Conservation (phyloP, 2,113 vertebrate species). For the Gopherus evgoodei region DNA sequence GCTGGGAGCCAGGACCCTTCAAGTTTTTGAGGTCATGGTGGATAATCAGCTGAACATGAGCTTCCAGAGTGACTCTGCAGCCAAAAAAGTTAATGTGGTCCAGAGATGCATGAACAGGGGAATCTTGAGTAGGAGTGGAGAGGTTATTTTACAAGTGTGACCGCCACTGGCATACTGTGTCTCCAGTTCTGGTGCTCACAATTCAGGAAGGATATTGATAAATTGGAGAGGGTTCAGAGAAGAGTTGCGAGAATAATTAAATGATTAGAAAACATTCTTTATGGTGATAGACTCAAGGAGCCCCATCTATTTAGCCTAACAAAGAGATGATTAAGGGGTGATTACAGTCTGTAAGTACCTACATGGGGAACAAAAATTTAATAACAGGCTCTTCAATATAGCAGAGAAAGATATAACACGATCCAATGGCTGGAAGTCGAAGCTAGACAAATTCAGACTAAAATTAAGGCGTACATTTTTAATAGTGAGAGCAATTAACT, state of each 20-base stretch:
- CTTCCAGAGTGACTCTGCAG: background rate
- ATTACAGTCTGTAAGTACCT: background rate
- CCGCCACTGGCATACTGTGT: background rate
- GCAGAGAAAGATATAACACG: background rate
- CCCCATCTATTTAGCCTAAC: background rate
- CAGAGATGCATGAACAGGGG: background rate
- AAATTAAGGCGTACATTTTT: background rate
- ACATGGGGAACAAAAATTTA: background rate
- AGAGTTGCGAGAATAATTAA: background rate
- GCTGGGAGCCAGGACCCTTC: background rate
- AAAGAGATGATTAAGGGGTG: background rate
- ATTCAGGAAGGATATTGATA: background rate
- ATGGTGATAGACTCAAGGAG: background rate
- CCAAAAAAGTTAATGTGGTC: background rate
- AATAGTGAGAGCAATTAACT: background rate
- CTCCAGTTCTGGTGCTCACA: background rate
- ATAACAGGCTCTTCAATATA: background rate
- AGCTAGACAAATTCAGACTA: background rate
- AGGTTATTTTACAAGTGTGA: background rate
- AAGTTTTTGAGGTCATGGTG: background rate
- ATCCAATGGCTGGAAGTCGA: background rate
- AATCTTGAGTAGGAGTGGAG: background rate
- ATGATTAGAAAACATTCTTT: background rate
- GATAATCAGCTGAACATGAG: background rate
- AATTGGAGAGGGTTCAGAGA: background rate